A percentile compares a stretch with the other conserved stretches of the same genome.
These are phyloP conservation scores for Caradrina kadenii DNA, from an alignment of 2,888 invertebrate genomes.

Conservation along the genomic window DNA sequence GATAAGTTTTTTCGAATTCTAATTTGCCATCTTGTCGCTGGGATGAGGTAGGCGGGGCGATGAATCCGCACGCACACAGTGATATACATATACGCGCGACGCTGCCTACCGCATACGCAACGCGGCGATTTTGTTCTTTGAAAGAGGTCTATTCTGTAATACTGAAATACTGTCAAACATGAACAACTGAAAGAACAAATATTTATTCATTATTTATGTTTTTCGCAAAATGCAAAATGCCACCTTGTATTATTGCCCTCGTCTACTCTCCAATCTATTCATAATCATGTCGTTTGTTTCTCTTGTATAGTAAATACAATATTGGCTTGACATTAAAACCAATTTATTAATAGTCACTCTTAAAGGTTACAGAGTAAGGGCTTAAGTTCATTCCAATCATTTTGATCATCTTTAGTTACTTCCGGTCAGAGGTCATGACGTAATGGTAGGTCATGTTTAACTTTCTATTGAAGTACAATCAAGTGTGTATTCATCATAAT, in stretches of 20 bases:
- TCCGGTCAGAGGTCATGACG: conserved; percentile 43
- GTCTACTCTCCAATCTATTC: conserved; percentile 27
- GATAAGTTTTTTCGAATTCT: too few species aligned
- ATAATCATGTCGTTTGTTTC: conserved; percentile 26
- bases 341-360: background rate
- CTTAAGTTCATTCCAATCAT: conserved; percentile 21
- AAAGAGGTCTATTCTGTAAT: too few species aligned
- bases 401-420: conserved; percentile 30
- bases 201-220: too few species aligned
- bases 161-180: too few species aligned
- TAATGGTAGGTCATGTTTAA: conserved; percentile 31
- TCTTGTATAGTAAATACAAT: background rate
- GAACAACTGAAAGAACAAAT: too few species aligned
- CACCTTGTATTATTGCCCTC: conserved; percentile 15
- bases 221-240: too few species aligned
- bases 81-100: too few species aligned
- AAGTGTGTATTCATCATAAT: conserved; percentile 31
- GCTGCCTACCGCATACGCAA: too few species aligned
- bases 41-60: too few species aligned
- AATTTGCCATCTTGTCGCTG: too few species aligned
- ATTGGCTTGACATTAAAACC: conserved; percentile 11
- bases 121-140: too few species aligned
- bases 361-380: conserved; percentile 37
- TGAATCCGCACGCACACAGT: too few species aligned
- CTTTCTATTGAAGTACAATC: conserved; percentile 41